A percentile compares a stretch with the other conserved stretches of the same genome.
These are phyloP conservation scores for Masticophis lateralis DNA, from an alignment of 2,797 vertebrate species.

Conservation along the genomic window DNA sequence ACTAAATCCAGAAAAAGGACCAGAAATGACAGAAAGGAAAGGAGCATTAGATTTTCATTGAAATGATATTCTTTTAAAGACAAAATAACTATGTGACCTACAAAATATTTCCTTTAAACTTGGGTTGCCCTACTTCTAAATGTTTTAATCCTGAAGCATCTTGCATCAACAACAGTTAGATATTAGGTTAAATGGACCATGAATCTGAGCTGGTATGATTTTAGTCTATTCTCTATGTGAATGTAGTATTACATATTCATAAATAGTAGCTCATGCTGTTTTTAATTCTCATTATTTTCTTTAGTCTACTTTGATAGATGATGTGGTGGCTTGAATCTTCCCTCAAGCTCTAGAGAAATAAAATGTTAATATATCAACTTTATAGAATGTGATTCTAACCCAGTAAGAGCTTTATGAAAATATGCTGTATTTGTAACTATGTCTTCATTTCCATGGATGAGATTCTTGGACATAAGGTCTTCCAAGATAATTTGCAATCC, in stretches of 20 bases:
- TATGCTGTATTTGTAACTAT: background rate
- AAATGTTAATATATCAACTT: background rate
- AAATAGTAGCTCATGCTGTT: background rate
- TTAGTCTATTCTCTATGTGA: background rate
- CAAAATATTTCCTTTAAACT: background rate
- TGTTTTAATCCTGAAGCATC: background rate
- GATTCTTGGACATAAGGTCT: background rate
- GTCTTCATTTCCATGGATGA: background rate
- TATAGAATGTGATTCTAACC: background rate
- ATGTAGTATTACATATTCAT: background rate
- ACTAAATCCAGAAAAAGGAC: background rate
- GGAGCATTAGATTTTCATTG: background rate
- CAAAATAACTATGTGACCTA: background rate
- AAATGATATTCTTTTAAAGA: background rate
- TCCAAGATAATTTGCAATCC: background rate
- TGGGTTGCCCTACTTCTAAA: background rate
- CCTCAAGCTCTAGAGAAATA: background rate
- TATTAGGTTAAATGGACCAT: background rate
- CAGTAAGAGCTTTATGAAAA: background rate
- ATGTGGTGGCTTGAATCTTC: background rate
- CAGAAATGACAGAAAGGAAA: background rate
- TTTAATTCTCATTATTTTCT: conserved; percentile 11
- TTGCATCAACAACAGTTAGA: background rate
- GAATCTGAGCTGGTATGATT: background rate
- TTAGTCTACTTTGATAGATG: background rate